Conservation (phyloP, 2,113 vertebrate genomes). For the Marmota monax region DNA sequence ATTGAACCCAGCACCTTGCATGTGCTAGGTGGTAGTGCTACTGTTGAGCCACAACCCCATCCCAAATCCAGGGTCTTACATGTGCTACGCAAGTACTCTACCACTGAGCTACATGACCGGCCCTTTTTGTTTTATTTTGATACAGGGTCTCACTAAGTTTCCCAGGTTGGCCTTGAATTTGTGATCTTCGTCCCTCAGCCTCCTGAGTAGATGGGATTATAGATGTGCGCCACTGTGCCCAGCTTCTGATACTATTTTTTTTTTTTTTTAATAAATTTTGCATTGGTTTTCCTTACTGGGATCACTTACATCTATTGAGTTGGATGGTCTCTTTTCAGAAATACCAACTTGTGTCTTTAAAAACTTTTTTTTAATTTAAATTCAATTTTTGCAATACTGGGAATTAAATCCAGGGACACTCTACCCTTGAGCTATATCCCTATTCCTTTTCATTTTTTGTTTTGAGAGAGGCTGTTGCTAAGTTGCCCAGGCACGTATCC, state of each 20-base stretch:
- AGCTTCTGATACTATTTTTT: neutral
- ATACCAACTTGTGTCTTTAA: neutral
- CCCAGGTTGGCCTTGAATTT: too few relatives aligned
- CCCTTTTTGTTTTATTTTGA: too few relatives aligned
- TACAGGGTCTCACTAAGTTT: too few relatives aligned
- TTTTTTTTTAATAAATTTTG: neutral
- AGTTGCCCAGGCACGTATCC: neutral
- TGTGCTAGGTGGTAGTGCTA: too few relatives aligned
- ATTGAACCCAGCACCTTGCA: too few relatives aligned
- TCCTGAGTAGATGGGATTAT: too few relatives aligned
- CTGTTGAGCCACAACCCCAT: too few relatives aligned
- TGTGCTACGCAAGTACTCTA: too few relatives aligned
- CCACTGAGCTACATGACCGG: too few relatives aligned
- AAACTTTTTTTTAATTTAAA: neutral
- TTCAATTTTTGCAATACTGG: neutral
- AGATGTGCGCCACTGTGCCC: too few relatives aligned
- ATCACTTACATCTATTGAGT: neutral
- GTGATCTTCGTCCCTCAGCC: too few relatives aligned
- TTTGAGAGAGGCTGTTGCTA: neutral
- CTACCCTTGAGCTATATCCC: neutral
- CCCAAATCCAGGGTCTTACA: too few relatives aligned
- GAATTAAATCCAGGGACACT: neutral
- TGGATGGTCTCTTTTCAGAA: slow-evolving; percentile 20
- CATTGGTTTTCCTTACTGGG: neutral
- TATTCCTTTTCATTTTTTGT: neutral